Evolutionary conservation across 2,888 invertebrate species (phyloP), one percentile per base, ranked within the genome.

Genomic region (Pemphredon lugubris): DNA sequence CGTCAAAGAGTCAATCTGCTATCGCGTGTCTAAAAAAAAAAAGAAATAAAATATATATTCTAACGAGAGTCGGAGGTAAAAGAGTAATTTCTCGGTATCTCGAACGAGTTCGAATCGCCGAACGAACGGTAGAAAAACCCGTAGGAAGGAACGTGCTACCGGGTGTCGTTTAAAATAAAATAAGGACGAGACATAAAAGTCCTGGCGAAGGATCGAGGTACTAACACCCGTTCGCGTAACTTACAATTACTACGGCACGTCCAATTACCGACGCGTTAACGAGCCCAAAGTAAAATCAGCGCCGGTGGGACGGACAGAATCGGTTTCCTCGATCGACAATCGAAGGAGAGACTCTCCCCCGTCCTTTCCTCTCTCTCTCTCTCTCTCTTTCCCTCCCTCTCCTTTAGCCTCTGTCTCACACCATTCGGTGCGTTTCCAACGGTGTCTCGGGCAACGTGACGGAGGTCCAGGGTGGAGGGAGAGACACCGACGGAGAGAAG

Each of bases 271-370:
- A 60, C 59, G 70, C 50, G 70, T 70, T 70, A 70, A 70, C 66
- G 66, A 67, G 59, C 48, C 37, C 21, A 66, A 44, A 66, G 66
- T 66, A 66, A 70, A 70, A 70, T 70, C 69, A 50, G 66, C 45
- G 51, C n/a, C 39, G 18, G 54, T 30, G 18, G 54, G 37, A 70
- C 54, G 48, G 42, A 48, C 54, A 57, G 58, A 57, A 69, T 75
- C 47, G 16, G 64, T 51, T 42, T 60, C 72, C 66, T 57, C 73
- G 76, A 79, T 81, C 75, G 73, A 73, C 76, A 70, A 79, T 79
- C 79, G 75, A 67, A 73, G 70, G 72, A 69, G 66, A 68, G 47
- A 47, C 42, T 55, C n/a, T n/a, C n/a, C n/a, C n/a, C n/a, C n/a
- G n/a, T n/a, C n/a, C n/a, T n/a, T n/a, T n/a, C n/a, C n/a, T n/a